Conservation (phyloP, 2,797 vertebrate genomes). For the Pogoniulus pusillus region DNA sequence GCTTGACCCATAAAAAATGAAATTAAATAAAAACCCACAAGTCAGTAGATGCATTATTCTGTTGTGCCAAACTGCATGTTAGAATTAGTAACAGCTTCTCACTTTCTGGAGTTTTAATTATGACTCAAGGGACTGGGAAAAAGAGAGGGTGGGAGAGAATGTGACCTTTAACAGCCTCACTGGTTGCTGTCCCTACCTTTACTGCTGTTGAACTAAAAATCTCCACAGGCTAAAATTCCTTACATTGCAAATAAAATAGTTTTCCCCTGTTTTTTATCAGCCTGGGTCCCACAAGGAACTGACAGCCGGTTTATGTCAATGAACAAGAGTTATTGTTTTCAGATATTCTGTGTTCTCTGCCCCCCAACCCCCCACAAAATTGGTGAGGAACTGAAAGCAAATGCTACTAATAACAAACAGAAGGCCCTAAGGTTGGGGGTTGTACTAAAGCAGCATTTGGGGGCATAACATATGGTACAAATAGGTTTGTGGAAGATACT, state of each 20-base stretch:
- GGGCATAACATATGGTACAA: slow-evolving; percentile 2
- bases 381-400: slow-evolving; percentile 69
- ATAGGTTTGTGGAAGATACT: slow-evolving; percentile 52
- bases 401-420: slow-evolving; percentile 77
- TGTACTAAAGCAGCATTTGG: slow-evolving; percentile 54
- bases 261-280: slow-evolving; percentile 92
- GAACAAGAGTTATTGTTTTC: slow-evolving; percentile 85
- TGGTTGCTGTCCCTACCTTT: slow-evolving; percentile 80
- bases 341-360: slow-evolving; percentile 74
- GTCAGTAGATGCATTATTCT: slow-evolving; percentile 73
- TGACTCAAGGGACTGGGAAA: slow-evolving; percentile 78
- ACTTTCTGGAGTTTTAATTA: slow-evolving; percentile 83
- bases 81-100: slow-evolving; percentile 78
- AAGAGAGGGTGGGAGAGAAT: slow-evolving; percentile 55
- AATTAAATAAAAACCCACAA: slow-evolving; percentile 70
- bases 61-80: slow-evolving; percentile 71
- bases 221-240: slow-evolving; percentile 85
- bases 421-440: slow-evolving; percentile 59
- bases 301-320: slow-evolving; percentile 85
- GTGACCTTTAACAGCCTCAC: slow-evolving; percentile 77
- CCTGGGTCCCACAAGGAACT: slow-evolving; percentile 82
- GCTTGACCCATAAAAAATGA: slow-evolving; percentile 71
- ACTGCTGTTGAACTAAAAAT: slow-evolving; percentile 75
- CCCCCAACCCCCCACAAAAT: neutral
- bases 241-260: slow-evolving; percentile 84